These are phyloP conservation scores for Corythoichthys intestinalis DNA, from an alignment of 2,113 vertebrate genomes.

Conservation along the genomic window DNA sequence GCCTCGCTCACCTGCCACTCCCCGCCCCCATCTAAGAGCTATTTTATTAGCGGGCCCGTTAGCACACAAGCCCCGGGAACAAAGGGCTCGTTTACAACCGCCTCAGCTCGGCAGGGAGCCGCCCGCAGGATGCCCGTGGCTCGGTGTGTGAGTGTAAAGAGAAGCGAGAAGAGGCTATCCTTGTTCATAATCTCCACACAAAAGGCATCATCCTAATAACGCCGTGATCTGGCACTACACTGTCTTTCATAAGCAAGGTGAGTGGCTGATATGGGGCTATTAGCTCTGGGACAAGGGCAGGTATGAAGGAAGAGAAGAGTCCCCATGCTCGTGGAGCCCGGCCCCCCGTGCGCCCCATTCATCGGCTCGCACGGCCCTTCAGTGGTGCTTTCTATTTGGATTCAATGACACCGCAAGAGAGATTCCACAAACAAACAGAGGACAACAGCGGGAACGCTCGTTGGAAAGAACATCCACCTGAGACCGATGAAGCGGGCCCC, in stretches of 20 bases:
- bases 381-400: constrained; percentile 38
- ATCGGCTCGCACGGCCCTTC: constrained; percentile 36
- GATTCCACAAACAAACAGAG: constrained; percentile 38
- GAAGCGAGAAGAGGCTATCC: constrained; percentile 87
- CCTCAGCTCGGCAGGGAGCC: constrained; percentile 91
- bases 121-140: constrained; percentile 57
- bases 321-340: constrained; percentile 54
- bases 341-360: constrained; percentile 26
- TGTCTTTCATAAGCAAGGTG: constrained; percentile 83
- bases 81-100: constrained; percentile 83
- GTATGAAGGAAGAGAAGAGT: constrained; percentile 40
- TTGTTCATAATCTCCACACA: constrained; percentile 98
- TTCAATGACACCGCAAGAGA: constrained; percentile 27
- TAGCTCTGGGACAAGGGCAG: constrained; percentile 54
- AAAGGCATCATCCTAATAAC: constrained; percentile 99
- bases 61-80: constrained; percentile 79
- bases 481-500: background rate
- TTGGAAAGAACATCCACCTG: constrained; percentile 24
- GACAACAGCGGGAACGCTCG: constrained; percentile 18
- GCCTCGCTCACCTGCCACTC: constrained; percentile 89
- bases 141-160: constrained; percentile 39
- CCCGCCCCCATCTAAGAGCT: constrained; percentile 75
- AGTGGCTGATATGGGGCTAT: constrained; percentile 59
- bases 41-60: constrained; percentile 86
- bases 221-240: constrained; percentile 95